Base-by-base conservation (phyloP, 2,113 vertebrate species). In the Zootoca vivipara region DNA sequence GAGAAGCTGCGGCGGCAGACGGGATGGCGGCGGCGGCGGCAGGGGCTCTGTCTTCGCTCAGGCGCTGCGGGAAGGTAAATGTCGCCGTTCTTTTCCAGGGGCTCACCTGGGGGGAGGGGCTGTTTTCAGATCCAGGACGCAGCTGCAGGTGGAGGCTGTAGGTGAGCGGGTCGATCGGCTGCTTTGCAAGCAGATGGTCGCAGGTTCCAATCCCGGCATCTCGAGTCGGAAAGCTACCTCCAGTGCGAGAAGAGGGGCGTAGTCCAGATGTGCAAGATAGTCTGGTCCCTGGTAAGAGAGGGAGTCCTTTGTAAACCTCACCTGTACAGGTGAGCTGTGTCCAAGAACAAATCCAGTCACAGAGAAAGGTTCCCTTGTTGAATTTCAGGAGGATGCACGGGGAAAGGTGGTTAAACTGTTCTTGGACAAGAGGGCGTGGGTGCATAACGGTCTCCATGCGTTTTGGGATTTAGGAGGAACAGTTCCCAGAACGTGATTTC, bases 1-100 rank as follows among this genome's bases (percentile, higher is more conserved):
- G 18, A 13, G 64, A 0, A n/a, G 40, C 8, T 7, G 15, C n/a
- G 1, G 7, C 6, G 1, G 62, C 7, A 1, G 64, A 30, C n/a
- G 35, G 28, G 38, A 30, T 30, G 72, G 35, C 72, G 33, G 22
- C 13, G 65, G 69, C 69, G 22, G 3, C 38, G 1, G 18, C 16
- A 24, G 75, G 38, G 3, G 18, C 15, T 13, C n/a, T 78, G 30
- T 8, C 85, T 35, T 52, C 69, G 75, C 75, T 78, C 40, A 86
- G 62, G 64, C 24, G 75, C 28, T 33, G 62, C 40, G 15, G 62
- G 38, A 78, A 67, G 42, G 85, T 86, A 15, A 78, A 62, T 62
- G 85, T 26, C 7, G 7, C 13, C 22, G 7, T 22, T 62, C 16
- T 62, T 62, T 62, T 20, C 58, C 58, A 62, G 58, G 46, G 18